Evolutionary conservation across 1,140 invertebrate species (phyloP), one percentile per base, ranked within the genome.

Genomic region (Drosophila baimaii): DNA sequence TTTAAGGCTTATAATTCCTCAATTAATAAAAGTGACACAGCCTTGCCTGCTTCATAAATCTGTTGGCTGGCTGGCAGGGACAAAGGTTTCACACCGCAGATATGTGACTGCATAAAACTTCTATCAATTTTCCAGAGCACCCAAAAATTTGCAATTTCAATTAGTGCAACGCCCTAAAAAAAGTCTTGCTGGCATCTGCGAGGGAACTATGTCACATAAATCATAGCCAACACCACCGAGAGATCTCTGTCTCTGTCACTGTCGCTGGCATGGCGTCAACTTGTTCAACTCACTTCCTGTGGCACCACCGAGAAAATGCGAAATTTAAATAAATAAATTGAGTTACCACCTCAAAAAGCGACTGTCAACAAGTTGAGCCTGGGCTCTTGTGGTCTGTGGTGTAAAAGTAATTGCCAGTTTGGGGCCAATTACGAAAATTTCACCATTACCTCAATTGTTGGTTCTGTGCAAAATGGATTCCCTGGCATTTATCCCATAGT

Each of bases 241-340:
- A n/a, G n/a, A 77, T 55, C 47, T 57, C 43, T 58, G 66, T 66
- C 81, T 44, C 62, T 41, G 25, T 57, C 19, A 21, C 25, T 51
- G n/a, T 19, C 27, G 23, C 19, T 29, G 33, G 33, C 37, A 29
- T 80, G 57, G 49, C 68, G 62, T 74, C 64, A 84, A 81, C 66
- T 84, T 64, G 65, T 29, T 58, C 41, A 17, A 35, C 27, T 71
- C 70, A 88, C 66, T 86, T 88, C 84, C 83, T 83, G 71, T 57
- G 25, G 25, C 15, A 29, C 29, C 13, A 23, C 19, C 29, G 1
- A 27, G 41, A 44, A 65, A 37, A 71, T 27, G 33, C 43, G 35
- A 77, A 86, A 86, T 89, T 89, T 89, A 84, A 89, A 89, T 89
- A 89, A 89, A 89, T 89, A 89, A 89, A 89, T 89, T 89, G 81